Evolutionary conservation across 2,888 invertebrate species (phyloP), one percentile per base, ranked within the genome.

Genomic region (Polylopha cassiicola): DNA sequence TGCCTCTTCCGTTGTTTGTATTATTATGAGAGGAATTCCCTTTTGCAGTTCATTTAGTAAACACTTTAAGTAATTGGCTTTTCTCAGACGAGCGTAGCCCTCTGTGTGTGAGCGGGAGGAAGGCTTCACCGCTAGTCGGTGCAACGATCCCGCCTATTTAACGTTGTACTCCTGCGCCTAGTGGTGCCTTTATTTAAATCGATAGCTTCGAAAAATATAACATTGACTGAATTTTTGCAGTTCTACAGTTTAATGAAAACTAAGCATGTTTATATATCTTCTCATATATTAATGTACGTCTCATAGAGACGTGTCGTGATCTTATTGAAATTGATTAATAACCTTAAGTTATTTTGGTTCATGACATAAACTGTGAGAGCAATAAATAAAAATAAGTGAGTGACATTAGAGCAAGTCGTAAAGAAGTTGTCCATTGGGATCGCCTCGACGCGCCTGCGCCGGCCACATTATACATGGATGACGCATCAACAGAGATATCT

Each of bases 401-500:
- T 60, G 63, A 66, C 66, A 69, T 62, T 58, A 53, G 44, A 57
- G 48, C 39, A 49, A 57, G 61, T 67, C 59, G 51, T 65, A 59
- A 63, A 63, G 55, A 67, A 62, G 58, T 62, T 61, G 69, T 71
- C 55, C 58, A 58, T 57, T 59, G 53, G 49, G 44, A 48, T 50
- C 36, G 45, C 52, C 59, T 63, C 61, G 70, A 61, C 61, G 64
- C 55, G 55, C 16, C 23, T 8, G 5, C 30, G 41, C 9, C 16
- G n/a, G 58, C 62, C 55, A 64, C 65, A 65, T 73, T 69, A 65
- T 65, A 65, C 57, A 59, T 58, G 59, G 61, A 64, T 80, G 79
- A 79, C 76, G 72, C 73, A 77, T 58, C 66, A 63, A 73, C 70
- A 55, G 48, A 77, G 74, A 76, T 74, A 69, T 52, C 60, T 59